Percentiles rank a stretch among this genome's conserved stretches.
Conservation (phyloP, 1,140 invertebrate species). For the Eupeodes corollae region DNA sequence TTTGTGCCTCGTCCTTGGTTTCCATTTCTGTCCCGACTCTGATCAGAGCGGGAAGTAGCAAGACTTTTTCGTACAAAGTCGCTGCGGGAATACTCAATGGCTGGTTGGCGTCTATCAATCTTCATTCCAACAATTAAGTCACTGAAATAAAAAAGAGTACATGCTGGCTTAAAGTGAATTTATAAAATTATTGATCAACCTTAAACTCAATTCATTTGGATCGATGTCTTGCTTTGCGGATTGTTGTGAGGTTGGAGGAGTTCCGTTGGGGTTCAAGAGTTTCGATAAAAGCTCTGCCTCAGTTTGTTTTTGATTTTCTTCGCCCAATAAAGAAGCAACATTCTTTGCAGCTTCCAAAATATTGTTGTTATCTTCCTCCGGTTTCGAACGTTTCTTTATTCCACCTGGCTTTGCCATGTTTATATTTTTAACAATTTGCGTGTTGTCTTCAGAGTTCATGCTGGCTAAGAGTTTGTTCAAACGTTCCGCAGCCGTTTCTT, state of each 20-base stretch:
- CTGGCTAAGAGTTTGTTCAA: conserved; percentile 25
- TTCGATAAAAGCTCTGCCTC: conserved; percentile 64
- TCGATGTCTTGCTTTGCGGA: conserved; percentile 6
- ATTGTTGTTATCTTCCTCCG: conserved; percentile 20
- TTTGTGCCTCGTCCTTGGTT: conserved; percentile 11
- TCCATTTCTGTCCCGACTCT: conserved; percentile 4
- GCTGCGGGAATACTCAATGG: conserved; percentile 23
- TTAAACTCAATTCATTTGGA: conserved; percentile 26
- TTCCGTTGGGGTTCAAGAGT: conserved; percentile 43
- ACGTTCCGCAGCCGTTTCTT: conserved; percentile 24
- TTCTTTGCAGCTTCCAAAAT: conserved; percentile 50
- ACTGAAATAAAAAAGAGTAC: conserved; percentile 39
- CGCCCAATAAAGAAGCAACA: conserved; percentile 54
- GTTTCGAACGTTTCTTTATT: conserved; percentile 18
- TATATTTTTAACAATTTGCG: conserved; percentile 10
- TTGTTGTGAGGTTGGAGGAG: conserved; percentile 32
- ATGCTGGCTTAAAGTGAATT: too few species aligned
- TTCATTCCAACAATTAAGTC: conserved; percentile 62
- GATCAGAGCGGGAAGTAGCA: not conserved
- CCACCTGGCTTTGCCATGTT: conserved; percentile 20
- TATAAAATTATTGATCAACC: conserved; percentile 16
- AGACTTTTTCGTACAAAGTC: not conserved
- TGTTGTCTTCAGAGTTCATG: conserved; percentile 21
- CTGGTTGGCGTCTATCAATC: conserved; percentile 44
- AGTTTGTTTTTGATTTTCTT: conserved; percentile 51